Percentiles rank a stretch among this genome's conserved stretches.
Conservation (phyloP, 2,797 vertebrate species). For the Knipowitschia caucasica region DNA sequence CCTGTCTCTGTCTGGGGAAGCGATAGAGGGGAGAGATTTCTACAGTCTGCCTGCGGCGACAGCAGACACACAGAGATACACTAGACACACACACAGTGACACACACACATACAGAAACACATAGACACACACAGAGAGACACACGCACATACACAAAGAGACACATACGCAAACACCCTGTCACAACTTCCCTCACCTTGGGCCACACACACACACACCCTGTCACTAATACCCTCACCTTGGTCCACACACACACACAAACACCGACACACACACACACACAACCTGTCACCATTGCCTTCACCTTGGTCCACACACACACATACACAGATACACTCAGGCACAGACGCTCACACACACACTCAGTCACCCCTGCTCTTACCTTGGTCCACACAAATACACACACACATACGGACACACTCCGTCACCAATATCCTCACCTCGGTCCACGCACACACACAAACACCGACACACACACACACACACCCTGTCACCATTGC, state of each 20-base stretch:
- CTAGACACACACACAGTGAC: background rate
- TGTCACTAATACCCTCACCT: conserved; percentile 12
- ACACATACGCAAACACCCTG: background rate
- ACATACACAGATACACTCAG: too few relatives aligned
- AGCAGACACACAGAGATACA: conserved; percentile 29
- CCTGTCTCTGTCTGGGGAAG: conserved; percentile 44
- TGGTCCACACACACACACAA: background rate
- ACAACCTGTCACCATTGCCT: background rate
- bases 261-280: background rate
- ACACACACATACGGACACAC: background rate
- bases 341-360: background rate
- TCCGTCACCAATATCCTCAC: conserved; percentile 7
- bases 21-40: conserved; percentile 62
- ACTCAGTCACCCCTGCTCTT: background rate
- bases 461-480: background rate
- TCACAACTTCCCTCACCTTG: conserved; percentile 16
- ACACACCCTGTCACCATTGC: background rate
- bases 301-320: conserved; percentile 11
- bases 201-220: background rate
- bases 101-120: background rate
- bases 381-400: conserved; percentile 9
- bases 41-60: conserved; percentile 45
- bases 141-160: too few relatives aligned
- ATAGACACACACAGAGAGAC: background rate
- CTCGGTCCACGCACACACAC: conserved; percentile 3